Conservation (phyloP, 1,140 invertebrate species). For the Bombus breviceps region DNA sequence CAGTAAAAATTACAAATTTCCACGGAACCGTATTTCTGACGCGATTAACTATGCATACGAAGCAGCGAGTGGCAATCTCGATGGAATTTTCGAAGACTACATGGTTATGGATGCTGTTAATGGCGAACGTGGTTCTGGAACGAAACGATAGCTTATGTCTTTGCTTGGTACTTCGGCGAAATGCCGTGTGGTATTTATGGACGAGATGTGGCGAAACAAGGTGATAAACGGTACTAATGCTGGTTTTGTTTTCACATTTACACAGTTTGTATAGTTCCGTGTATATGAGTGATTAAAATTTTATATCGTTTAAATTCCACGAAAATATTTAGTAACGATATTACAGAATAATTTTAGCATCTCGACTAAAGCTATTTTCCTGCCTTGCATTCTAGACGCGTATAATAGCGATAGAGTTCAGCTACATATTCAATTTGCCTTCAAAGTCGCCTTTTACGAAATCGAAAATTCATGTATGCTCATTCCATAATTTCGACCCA, state of each 20-base stretch:
- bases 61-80: background rate
- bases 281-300: background rate
- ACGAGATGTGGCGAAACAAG: background rate
- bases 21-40: background rate
- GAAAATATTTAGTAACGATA: no score
- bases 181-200: background rate
- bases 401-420: background rate
- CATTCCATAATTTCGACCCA: conserved; percentile 6
- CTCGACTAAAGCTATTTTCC: no score
- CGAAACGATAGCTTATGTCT: conserved; percentile 15
- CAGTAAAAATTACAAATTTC: background rate
- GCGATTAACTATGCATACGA: conserved; percentile 9
- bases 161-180: background rate
- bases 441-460: background rate
- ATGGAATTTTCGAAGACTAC: conserved; percentile 8
- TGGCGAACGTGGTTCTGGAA: conserved; percentile 13
- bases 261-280: no score
- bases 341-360: no score
- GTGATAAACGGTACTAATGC: no score
- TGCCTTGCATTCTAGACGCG: no score
- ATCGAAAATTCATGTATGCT: conserved; percentile 31
- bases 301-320: no score
- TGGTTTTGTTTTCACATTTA: background rate
- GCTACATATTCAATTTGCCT: background rate
- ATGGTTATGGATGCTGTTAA: conserved; percentile 6